Percentiles rank a stretch among this genome's conserved stretches.
phyloP scores from a whole-genome alignment of 2,797 vertebrate species.

The Squalus acanthias region DNA sequence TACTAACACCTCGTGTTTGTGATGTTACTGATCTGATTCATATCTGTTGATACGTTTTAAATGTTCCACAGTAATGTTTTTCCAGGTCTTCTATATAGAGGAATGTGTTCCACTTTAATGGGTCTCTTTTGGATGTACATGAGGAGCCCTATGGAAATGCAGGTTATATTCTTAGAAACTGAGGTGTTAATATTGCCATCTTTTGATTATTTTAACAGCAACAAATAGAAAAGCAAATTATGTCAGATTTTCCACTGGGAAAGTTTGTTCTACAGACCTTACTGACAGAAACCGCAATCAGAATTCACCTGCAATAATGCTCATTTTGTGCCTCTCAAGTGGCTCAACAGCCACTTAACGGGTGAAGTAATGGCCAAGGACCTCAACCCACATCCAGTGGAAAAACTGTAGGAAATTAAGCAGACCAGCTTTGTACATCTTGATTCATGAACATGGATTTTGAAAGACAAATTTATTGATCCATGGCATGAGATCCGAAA shows the following conservation, averaged over 20 bases:
- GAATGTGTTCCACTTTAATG: neutral
- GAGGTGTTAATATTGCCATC: neutral
- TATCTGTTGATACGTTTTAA: neutral
- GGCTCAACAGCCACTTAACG: neutral
- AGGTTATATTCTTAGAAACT: neutral
- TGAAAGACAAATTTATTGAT: neutral
- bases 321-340: neutral
- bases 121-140: neutral
- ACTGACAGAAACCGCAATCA: neutral
- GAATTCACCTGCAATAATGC: neutral
- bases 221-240: neutral
- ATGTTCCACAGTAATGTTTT: neutral
- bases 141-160: neutral
- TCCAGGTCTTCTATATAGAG: neutral
- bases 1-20: neutral
- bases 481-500: neutral
- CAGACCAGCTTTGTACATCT: neutral
- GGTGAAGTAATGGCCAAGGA: neutral
- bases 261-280: neutral
- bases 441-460: neutral
- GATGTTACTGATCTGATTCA: neutral
- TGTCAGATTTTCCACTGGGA: neutral
- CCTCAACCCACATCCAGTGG: neutral
- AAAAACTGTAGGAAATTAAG: neutral
- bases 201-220: constrained; percentile 8